phyloP scores from a whole-genome alignment of 2,113 vertebrate genomes.

The Ammodytes dubius region DNA sequence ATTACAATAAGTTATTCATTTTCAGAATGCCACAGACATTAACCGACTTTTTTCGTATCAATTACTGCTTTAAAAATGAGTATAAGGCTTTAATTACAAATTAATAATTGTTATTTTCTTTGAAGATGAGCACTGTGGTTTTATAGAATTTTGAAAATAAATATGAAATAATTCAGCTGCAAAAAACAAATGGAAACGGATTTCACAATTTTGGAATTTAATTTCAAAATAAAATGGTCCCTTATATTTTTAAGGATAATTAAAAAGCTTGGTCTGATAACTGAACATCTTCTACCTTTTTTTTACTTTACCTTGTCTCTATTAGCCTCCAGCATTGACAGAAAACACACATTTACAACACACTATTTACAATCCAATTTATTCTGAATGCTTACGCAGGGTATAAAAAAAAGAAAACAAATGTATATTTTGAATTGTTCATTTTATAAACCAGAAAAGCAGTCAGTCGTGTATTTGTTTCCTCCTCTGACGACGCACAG shows the following conservation, averaged over 20 bases:
- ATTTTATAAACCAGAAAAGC: background rate
- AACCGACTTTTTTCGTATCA: slow-evolving; percentile 13
- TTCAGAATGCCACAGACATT: slow-evolving; percentile 20
- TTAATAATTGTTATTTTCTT: background rate
- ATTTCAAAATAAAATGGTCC: background rate
- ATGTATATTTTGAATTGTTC: background rate
- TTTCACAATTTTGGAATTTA: background rate
- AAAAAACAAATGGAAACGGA: background rate
- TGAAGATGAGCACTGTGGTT: background rate
- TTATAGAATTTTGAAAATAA: background rate
- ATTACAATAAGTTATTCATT: slow-evolving; percentile 11
- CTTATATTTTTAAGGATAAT: background rate
- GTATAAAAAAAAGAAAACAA: background rate
- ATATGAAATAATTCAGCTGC: slow-evolving; percentile 1
- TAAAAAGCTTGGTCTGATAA: background rate
- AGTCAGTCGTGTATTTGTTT: background rate
- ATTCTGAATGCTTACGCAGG: background rate
- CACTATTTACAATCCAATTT: background rate
- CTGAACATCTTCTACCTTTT: background rate
- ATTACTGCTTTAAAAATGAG: slow-evolving; percentile 18
- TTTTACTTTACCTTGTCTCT: background rate
- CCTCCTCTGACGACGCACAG: background rate
- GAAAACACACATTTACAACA: background rate
- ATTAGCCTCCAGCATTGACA: background rate
- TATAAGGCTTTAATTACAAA: slow-evolving; percentile 1